Evolutionary conservation across 2,113 vertebrate species (phyloP), one percentile per base, ranked within the genome.

Genomic region (Pica pica): DNA sequence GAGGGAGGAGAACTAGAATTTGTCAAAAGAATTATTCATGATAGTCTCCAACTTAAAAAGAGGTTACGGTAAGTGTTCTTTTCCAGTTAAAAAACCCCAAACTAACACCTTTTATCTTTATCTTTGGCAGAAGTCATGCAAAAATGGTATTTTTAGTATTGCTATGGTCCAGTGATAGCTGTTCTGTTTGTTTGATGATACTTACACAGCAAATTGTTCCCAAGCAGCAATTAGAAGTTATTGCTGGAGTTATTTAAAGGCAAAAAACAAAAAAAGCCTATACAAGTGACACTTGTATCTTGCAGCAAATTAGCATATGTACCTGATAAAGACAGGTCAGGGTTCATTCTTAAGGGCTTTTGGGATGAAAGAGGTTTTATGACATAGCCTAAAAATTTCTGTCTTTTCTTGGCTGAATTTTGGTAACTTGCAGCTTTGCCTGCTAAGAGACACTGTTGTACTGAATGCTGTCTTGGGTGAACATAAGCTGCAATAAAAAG

Each of bases 11-110:
- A 99, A 91, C 97, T 99, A 83, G 99, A 99, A 97, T 99, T 99
- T 98, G 99, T 99, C 83, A 99, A 99, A 97, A 99, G 99, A 97
- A 99, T 99, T 96, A 99, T 99, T 96, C 99, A 99, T n/a, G 99
- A 99, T 97, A 99, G 99, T 97, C 97, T 99, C 90, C 99, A 99
- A 50, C 99, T 99, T 78, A 99, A 99, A 97, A 99, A 97, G 94
- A 98, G 99, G 78, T 98, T 99, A 74, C 97, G 99, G 99, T 99
- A 97, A 95, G 97, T 68, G 35, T 21, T 94, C 61, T 76, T 7
- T 69, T 79, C 21, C 18, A 49, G 22, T 63, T 76, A 22, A 68
- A 84, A 78, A 37, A 1, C 0, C 2, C 7, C 33, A 49, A 19
- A 33, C 21, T 24, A 52, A 59, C 11, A 12, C 16, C 5, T 87